phyloP scores from a whole-genome alignment of 1,140 invertebrate genomes.

The Drosophila teissieri region DNA sequence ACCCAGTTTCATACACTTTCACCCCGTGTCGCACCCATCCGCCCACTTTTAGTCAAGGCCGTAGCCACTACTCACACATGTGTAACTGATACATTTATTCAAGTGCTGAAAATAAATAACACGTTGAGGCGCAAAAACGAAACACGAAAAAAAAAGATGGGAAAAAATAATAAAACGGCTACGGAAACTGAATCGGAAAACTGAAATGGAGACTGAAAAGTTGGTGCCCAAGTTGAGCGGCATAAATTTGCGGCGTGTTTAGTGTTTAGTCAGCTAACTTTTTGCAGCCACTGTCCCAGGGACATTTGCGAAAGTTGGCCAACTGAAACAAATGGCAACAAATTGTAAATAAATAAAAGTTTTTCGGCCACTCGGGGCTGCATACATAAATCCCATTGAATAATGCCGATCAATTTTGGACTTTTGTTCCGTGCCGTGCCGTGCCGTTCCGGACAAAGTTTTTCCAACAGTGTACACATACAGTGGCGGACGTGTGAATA shows the following conservation, averaged over 20 bases:
- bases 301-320: conserved; percentile 25
- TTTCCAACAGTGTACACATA: conserved; percentile 2
- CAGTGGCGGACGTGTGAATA: neutral
- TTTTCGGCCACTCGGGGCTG: conserved; percentile 17
- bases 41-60: conserved; percentile 5
- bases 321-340: conserved; percentile 61
- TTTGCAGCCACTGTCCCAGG: conserved; percentile 29
- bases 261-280: conserved; percentile 49
- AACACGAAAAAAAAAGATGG: no score
- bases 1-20: conserved; percentile 2
- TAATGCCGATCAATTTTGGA: conserved; percentile 36
- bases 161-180: neutral
- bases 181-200: neutral
- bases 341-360: conserved; percentile 65
- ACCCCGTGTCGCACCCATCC: neutral
- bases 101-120: conserved; percentile 43
- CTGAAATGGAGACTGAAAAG: conserved; percentile 37
- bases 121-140: neutral
- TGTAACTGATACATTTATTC: conserved; percentile 40
- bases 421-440: neutral
- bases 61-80: conserved; percentile 12
- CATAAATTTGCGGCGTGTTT: conserved; percentile 42
- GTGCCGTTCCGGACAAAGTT: conserved; percentile 17
- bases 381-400: conserved; percentile 48
- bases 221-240: conserved; percentile 26